phyloP scores from a whole-genome alignment of 2,113 vertebrate species.

The Crotalus viridis region DNA sequence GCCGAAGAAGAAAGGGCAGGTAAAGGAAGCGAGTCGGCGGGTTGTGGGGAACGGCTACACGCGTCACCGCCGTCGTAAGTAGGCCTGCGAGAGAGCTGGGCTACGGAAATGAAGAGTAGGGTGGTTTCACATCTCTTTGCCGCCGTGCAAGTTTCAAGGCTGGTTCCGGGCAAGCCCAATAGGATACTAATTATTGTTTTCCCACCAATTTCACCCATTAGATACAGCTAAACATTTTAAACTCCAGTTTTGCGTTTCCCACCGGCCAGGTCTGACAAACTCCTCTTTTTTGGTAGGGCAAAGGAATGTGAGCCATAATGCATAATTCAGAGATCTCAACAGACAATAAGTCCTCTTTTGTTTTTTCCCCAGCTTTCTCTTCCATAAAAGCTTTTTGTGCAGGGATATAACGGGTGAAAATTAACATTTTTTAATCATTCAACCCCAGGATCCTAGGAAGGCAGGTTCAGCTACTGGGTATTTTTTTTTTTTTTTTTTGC shows the following conservation, averaged over 20 bases:
- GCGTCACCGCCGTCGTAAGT: neutral
- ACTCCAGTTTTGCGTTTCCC: neutral
- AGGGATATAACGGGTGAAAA: neutral
- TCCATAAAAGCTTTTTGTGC: neutral
- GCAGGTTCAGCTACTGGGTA: neutral
- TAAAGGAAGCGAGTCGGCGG: neutral
- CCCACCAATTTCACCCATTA: neutral
- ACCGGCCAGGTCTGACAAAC: neutral
- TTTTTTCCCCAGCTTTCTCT: neutral
- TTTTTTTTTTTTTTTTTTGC: neutral
- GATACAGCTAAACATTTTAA: neutral
- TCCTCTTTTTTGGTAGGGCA: neutral
- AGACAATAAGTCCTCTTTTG: neutral
- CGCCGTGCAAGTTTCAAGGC: neutral
- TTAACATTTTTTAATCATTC: neutral
- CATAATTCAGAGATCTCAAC: neutral
- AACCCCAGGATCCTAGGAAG: neutral
- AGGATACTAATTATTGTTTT: neutral
- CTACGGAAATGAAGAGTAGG: neutral
- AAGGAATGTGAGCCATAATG: neutral
- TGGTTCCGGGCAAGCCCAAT: neutral
- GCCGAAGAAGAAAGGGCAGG: neutral
- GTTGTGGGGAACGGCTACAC: neutral
- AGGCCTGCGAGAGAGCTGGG: neutral
- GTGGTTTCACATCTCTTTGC: neutral